Evolutionary conservation across 2,113 vertebrate species (phyloP), one percentile per base, ranked within the genome.

Genomic region (Australoheros scitulus): DNA sequence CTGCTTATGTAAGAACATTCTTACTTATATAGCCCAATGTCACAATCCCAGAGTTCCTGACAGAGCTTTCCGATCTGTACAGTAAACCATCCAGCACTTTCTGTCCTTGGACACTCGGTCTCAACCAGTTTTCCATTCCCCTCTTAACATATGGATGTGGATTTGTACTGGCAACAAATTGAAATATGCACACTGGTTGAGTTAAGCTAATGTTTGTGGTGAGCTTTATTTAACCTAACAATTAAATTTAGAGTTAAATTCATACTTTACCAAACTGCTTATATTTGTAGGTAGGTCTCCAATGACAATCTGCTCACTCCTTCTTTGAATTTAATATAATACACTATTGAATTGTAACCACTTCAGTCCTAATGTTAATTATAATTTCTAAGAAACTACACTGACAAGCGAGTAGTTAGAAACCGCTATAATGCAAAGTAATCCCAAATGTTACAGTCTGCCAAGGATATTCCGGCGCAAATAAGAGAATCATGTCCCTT

Each of bases 1-100:
- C 41, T 34, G 59, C 76, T 78, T 78, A 78, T 52, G 38, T 78
- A 72, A 72, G 68, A 72, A 50, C 34, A 13, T 29, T 61, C 76
- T 11, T 78, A 78, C 50, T 61, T 34, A 78, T 78, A 61, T 61
- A 32, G 76, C 38, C 26, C 43, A 61, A 9, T 61, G 76, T 61
- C 41, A 78, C 8, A 61, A 77, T 61, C 3, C 59, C 10, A 22
- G 43, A 61, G 18, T 11, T 61, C 18, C 76, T 77, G 41, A 50
- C 34, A 77, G 76, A 18, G 43, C 18, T 77, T 77, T 34, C 34
- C 18, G 29, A 36, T 47, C 57, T 61, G 24, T 57, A 26, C 26
- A 26, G 26, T 26, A 75, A 17, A 61, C 24, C 65, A 50, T 70
- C 17, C 65, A 13, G 65, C 26, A 72, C 68, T 72, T 32, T 72